Evolutionary conservation across 2,888 invertebrate genomes (phyloP).

Genomic region (Anoncus sp.): DNA sequence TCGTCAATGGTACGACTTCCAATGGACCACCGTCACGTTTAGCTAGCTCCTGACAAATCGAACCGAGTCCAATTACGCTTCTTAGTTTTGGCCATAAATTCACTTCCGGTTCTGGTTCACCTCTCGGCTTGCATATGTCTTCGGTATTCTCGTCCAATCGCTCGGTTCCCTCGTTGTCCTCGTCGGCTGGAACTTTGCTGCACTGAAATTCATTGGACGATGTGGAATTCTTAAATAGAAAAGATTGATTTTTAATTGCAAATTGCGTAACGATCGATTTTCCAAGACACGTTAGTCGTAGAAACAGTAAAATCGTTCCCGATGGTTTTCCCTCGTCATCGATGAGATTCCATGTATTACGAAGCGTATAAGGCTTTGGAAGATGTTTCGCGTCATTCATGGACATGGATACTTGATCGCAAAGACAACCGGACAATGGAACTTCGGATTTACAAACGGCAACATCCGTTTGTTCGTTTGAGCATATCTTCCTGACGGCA

Average conservation of each 20-base stretch:
- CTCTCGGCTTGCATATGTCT: conserved; percentile 44
- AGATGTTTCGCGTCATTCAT: conserved; percentile 64
- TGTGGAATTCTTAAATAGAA: conserved; percentile 74
- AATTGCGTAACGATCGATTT: conserved; percentile 77
- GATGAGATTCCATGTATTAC: conserved; percentile 70
- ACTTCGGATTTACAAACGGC: conserved; percentile 65
- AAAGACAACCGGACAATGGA: conserved; percentile 68
- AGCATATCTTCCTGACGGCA: conserved; percentile 35
- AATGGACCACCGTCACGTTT: conserved; percentile 65
- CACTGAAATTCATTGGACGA: conserved; percentile 72
- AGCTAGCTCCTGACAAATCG: conserved; percentile 68
- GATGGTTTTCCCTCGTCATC: conserved; percentile 68
- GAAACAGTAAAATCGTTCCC: conserved; percentile 75
- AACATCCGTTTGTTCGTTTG: conserved; percentile 30
- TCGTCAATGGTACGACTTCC: conserved; percentile 50
- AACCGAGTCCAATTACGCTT: conserved; percentile 68
- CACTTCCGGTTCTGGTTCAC: conserved; percentile 22
- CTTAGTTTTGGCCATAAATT: conserved; percentile 49
- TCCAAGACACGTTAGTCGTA: conserved; percentile 77
- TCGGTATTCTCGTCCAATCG: conserved; percentile 2
- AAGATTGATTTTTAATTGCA: conserved; percentile 69
- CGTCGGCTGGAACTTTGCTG: conserved; percentile 52
- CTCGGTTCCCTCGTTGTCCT: conserved; percentile 26
- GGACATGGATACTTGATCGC: conserved; percentile 68
- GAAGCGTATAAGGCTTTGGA: conserved; percentile 67